Conservation (phyloP, 2,113 vertebrate genomes). For the Centropus bengalensis region DNA sequence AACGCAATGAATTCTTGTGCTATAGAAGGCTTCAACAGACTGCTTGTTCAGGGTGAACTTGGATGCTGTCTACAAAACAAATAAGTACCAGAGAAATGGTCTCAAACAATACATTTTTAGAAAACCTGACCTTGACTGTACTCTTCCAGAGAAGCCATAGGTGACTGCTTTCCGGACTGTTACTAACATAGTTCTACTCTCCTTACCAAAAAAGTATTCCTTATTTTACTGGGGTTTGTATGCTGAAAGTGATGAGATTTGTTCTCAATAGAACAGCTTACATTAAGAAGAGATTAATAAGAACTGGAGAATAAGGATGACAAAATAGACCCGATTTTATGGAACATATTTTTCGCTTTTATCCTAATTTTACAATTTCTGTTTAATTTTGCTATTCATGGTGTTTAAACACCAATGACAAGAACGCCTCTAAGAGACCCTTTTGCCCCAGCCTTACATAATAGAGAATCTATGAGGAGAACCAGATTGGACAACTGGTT, state of each 20-base stretch:
- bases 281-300: neutral
- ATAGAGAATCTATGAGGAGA: neutral
- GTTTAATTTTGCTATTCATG: neutral
- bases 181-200: fast-evolving
- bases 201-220: neutral
- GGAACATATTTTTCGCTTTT: neutral
- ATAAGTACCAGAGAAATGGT: neutral
- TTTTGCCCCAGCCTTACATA: neutral
- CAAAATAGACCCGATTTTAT: neutral
- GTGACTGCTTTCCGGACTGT: neutral
- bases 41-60: neutral
- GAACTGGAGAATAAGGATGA: neutral
- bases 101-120: neutral
- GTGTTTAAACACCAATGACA: neutral
- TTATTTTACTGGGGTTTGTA: neutral
- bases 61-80: neutral
- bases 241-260: neutral
- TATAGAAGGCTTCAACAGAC: neutral
- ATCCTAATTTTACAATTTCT: neutral
- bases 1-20: fast-evolving
- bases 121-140: neutral
- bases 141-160: neutral
- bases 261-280: neutral
- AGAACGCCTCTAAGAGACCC: neutral
- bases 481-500: neutral